Percentiles rank a stretch among this genome's conserved stretches.
Conservation (phyloP, 2,888 invertebrate species). For the Drosophila sordidula region DNA sequence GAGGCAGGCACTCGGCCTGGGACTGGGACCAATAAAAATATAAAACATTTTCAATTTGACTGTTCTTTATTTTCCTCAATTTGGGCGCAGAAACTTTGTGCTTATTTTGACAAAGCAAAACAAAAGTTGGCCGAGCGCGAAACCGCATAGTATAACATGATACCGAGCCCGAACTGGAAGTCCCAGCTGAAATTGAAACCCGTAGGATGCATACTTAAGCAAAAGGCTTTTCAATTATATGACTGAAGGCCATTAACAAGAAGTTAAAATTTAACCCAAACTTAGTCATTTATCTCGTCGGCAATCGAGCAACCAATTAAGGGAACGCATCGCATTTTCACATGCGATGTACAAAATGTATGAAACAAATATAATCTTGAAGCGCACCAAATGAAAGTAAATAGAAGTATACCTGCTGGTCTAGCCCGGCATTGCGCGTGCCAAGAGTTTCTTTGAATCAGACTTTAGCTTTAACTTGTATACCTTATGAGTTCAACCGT, state of each 20-base stretch:
- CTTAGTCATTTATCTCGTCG: not conserved
- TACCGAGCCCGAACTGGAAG: not conserved
- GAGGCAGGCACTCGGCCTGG: constrained; percentile 4
- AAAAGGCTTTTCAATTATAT: constrained; percentile 1
- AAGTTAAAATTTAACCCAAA: not conserved
- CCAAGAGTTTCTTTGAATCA: no score
- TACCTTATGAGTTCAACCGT: no score
- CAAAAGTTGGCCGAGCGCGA: constrained; percentile 43
- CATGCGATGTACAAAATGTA: not conserved
- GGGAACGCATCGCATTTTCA: not conserved
- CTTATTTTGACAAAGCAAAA: constrained; percentile 68
- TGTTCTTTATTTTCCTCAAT: not conserved
- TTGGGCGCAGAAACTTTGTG: constrained; percentile 55
- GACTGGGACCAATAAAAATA: constrained; percentile 40
- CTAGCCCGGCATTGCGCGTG: no score
- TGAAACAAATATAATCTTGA: not conserved
- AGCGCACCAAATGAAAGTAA: not conserved
- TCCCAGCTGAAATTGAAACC: not conserved
- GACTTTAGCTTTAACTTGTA: no score
- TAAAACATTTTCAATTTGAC: constrained; percentile 71
- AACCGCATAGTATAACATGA: constrained; percentile 17
- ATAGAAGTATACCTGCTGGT: not conserved
- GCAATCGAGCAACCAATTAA: not conserved
- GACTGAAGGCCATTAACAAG: constrained; percentile 3
- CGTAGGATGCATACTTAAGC: not conserved